These are phyloP conservation scores for Trochalopteron elliotii DNA, from an alignment of 2,113 vertebrate genomes.

Conservation along the genomic window DNA sequence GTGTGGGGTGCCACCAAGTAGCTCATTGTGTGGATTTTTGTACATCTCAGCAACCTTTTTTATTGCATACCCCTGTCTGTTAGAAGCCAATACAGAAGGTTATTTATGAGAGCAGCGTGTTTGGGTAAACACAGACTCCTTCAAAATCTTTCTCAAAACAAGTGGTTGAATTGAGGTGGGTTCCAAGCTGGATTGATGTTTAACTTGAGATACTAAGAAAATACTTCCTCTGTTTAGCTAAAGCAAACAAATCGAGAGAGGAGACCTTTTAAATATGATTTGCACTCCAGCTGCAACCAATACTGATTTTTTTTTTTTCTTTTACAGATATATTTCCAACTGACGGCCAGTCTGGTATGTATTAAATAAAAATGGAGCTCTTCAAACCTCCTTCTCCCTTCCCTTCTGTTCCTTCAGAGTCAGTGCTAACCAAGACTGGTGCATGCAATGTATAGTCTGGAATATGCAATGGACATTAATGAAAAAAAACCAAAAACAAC, in stretches of 20 bases:
- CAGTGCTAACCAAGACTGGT: not conserved
- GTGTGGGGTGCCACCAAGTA: not conserved
- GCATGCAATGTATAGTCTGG: not conserved
- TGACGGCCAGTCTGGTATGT: slow-evolving; percentile 53
- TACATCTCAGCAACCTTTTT: not conserved
- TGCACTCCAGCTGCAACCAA: not conserved
- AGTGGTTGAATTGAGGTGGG: slow-evolving; percentile 8
- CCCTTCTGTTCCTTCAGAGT: not conserved
- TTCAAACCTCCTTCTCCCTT: not conserved
- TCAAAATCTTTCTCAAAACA: not conserved
- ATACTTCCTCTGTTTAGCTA: slow-evolving; percentile 54
- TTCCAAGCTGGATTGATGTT: slow-evolving; percentile 53
- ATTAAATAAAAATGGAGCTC: not conserved
- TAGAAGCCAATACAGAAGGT: not conserved
- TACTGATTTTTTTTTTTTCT: slow-evolving; percentile 1
- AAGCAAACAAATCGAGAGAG: slow-evolving; percentile 16
- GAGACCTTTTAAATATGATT: slow-evolving; percentile 27
- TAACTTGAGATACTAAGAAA: slow-evolving; percentile 54
- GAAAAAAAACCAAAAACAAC: not conserved
- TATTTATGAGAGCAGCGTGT: not conserved
- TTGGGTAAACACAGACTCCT: not conserved
- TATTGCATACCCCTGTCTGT: not conserved
- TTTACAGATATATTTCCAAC: slow-evolving; percentile 47
- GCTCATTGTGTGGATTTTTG: not conserved
- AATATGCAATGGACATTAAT: not conserved